These are phyloP conservation scores for Drosophila elegans DNA, from an alignment of 1,140 invertebrate species.

Conservation along the genomic window DNA sequence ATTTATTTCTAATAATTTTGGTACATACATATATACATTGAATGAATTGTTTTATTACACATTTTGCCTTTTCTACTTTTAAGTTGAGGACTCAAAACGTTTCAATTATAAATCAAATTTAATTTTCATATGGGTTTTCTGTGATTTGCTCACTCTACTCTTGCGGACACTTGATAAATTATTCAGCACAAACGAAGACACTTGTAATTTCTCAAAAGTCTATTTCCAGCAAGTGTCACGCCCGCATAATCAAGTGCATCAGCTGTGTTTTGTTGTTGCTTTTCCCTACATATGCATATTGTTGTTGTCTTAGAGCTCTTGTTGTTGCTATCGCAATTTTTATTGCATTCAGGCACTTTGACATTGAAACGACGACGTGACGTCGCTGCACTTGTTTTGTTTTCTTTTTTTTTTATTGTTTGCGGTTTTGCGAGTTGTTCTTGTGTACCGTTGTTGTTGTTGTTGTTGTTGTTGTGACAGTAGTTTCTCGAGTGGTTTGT, in stretches of 20 bases:
- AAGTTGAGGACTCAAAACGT: too few relatives aligned
- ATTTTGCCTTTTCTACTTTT: too few relatives aligned
- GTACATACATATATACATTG: too few relatives aligned
- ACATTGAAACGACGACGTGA: conserved; percentile 33
- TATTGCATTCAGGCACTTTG: conserved; percentile 38
- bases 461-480: conserved; percentile 1
- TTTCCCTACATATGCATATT: background rate
- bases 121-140: background rate
- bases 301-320: background rate
- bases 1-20: too few relatives aligned
- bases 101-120: background rate
- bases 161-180: conserved; percentile 8
- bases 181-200: conserved; percentile 25
- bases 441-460: conserved; percentile 19
- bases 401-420: conserved; percentile 11
- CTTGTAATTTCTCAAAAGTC: conserved; percentile 30
- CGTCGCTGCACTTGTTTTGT: conserved; percentile 16
- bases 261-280: conserved; percentile 17
- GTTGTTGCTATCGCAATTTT: conserved; percentile 9
- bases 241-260: conserved; percentile 24
- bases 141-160: background rate
- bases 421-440: conserved; percentile 4
- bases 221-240: conserved; percentile 22
- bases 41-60: too few relatives aligned
- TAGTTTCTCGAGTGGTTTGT: conserved; percentile 5